Evolutionary conservation across 2,113 vertebrate genomes (phyloP).

Genomic region (Misgurnus mizolepis): DNA sequence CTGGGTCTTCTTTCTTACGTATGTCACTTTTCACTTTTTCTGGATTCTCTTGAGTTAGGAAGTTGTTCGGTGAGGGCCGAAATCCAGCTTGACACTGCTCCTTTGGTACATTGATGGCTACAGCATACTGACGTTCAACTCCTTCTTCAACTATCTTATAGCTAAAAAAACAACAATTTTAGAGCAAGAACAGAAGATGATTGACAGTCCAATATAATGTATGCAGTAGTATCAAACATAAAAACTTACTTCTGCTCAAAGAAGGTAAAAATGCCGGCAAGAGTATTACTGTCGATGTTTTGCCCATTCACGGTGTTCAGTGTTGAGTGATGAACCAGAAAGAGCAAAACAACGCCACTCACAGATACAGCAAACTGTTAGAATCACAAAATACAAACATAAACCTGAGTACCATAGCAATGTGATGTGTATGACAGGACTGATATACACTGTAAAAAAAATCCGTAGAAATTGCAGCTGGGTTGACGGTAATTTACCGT

Average conservation of each 20-base stretch:
- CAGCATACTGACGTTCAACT: background rate
- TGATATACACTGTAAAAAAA: no score
- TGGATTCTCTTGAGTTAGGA: background rate
- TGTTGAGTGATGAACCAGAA: background rate
- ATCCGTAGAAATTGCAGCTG: no score
- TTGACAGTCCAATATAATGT: no score
- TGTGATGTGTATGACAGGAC: no score
- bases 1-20: background rate
- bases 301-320: background rate
- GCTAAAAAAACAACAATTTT: background rate
- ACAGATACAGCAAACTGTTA: no score
- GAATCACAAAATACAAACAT: no score
- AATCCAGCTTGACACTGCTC: background rate
- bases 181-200: no score
- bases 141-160: background rate
- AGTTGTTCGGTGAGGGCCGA: background rate
- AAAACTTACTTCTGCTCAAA: background rate
- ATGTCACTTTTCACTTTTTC: background rate
- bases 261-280: background rate
- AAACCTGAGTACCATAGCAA: no score
- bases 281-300: background rate
- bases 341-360: background rate
- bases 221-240: no score
- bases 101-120: background rate
- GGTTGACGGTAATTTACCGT: no score